Percentiles rank a stretch among this genome's conserved stretches.
These are phyloP conservation scores for Calcarius lapponicus DNA, from an alignment of 2,797 vertebrate genomes.

Conservation along the genomic window DNA sequence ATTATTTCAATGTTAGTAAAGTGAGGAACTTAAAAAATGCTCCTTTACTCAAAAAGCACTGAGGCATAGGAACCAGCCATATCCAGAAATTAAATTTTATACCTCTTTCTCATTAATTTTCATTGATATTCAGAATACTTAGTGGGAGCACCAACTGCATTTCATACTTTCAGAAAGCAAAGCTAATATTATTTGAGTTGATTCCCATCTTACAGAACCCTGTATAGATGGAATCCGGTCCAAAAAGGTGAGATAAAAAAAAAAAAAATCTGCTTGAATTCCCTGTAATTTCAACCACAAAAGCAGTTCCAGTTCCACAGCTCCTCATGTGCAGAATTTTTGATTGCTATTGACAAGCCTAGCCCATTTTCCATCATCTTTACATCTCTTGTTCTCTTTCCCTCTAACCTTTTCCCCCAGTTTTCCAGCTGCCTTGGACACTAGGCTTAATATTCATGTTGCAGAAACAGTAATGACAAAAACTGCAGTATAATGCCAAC, in stretches of 20 bases:
- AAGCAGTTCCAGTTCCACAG: neutral
- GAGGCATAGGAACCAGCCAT: neutral
- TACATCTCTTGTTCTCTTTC: neutral
- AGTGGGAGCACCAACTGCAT: neutral
- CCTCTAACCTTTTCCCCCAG: accelerated
- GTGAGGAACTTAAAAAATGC: neutral
- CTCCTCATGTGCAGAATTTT: neutral
- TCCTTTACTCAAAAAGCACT: neutral
- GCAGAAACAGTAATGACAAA: neutral
- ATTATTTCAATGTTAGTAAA: neutral
- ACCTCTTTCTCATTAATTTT: neutral
- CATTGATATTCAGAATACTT: neutral
- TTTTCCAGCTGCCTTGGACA: neutral
- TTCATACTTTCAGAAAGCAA: neutral
- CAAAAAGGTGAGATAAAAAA: neutral
- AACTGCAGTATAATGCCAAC: neutral
- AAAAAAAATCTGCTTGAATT: neutral
- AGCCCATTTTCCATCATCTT: neutral
- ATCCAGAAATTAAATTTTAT: neutral
- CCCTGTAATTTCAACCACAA: neutral
- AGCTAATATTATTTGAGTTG: neutral
- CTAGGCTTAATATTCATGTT: neutral
- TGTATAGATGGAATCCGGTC: neutral
- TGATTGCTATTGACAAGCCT: neutral
- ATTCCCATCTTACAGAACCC: accelerated